Conservation (phyloP, 2,797 vertebrate species). For the Manis pentadactyla region DNA sequence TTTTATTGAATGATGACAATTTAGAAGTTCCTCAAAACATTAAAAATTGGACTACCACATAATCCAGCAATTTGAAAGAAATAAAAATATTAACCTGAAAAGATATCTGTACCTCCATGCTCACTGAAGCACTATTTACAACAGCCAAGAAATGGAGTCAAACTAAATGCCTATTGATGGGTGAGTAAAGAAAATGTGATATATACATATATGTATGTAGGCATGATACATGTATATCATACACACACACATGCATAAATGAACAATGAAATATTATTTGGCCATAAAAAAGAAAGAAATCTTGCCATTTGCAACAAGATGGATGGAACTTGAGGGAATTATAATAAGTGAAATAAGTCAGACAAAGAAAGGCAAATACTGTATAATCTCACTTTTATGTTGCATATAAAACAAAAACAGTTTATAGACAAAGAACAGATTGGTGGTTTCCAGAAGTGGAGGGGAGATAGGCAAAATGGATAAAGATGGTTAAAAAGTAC, state of each 20-base stretch:
- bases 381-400: not conserved
- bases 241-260: not conserved
- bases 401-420: not conserved
- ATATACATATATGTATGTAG: no score
- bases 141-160: not conserved
- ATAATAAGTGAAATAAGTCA: not conserved
- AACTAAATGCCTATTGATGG: not conserved
- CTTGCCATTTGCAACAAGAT: not conserved
- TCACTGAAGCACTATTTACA: not conserved
- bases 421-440: not conserved
- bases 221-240: no score
- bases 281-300: not conserved
- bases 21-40: not conserved
- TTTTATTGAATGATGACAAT: not conserved
- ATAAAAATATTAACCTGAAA: not conserved
- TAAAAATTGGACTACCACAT: not conserved
- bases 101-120: not conserved
- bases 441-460: not conserved
- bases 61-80: not conserved
- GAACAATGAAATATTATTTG: not conserved
- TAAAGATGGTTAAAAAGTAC: not conserved
- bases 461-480: not conserved
- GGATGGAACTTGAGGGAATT: not conserved
- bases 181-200: not conserved
- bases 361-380: not conserved